These are phyloP conservation scores for Aspidiotus rigidus DNA, from an alignment of 2,888 invertebrate species.

Conservation along the genomic window DNA sequence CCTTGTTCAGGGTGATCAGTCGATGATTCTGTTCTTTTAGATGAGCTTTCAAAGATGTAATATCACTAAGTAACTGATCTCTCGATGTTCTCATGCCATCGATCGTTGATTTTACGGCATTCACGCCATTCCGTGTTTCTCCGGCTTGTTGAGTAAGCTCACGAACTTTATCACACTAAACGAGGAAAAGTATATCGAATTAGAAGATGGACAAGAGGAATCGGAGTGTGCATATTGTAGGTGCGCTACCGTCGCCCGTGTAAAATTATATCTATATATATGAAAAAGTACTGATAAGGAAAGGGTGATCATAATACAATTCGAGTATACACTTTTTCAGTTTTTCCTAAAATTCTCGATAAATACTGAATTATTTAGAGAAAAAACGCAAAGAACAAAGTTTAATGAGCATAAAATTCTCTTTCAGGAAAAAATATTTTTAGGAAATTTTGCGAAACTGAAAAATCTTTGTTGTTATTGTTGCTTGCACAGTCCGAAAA, in stretches of 20 bases:
- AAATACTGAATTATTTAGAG: too few relatives aligned
- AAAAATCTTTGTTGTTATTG: too few relatives aligned
- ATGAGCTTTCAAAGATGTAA: slow-evolving; percentile 69
- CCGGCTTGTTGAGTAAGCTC: slow-evolving; percentile 72
- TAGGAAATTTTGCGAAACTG: too few relatives aligned
- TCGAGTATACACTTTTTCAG: too few relatives aligned
- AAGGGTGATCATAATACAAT: slow-evolving; percentile 1
- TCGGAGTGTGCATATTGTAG: background rate
- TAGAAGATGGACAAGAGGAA: background rate
- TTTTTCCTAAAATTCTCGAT: too few relatives aligned
- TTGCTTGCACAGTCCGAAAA: too few relatives aligned
- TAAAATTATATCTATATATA: too few relatives aligned
- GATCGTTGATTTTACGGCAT: slow-evolving; percentile 86
- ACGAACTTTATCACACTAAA: slow-evolving; percentile 59
- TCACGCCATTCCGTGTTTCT: slow-evolving; percentile 75
- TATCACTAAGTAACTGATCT: slow-evolving; percentile 79
- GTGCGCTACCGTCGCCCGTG: too few relatives aligned
- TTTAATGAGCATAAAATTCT: too few relatives aligned
- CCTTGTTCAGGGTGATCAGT: slow-evolving; percentile 67
- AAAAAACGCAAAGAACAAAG: too few relatives aligned
- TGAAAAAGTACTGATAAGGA: too few relatives aligned
- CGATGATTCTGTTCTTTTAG: slow-evolving; percentile 73
- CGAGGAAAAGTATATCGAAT: slow-evolving; percentile 37
- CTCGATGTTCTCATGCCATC: slow-evolving; percentile 73
- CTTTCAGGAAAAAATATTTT: too few relatives aligned